Evolutionary conservation across 1,140 invertebrate genomes (phyloP), one percentile per base, ranked within the genome.

Genomic region (Himalopsyche phryganea): DNA sequence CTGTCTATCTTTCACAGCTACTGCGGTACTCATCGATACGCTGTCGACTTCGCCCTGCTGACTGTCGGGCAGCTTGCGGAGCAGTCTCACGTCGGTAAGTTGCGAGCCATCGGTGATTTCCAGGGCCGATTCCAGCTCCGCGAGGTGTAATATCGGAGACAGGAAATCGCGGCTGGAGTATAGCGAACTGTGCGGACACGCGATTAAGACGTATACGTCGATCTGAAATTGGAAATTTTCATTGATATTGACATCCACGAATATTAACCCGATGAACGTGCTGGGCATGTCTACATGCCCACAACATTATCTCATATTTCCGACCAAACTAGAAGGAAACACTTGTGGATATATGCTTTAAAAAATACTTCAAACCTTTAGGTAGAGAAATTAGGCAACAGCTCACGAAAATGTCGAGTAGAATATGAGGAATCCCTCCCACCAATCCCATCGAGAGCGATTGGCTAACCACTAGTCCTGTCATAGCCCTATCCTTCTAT

Each of bases 61-160:
- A 49, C 62, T 60, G 38, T 70, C 66, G 13, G 65, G 59, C 2
- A 51, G 60, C n/a, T 58, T 51, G 62, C 86, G 77, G 23, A 89
- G 66, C 58, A 78, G 80, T 62, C 87, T 90, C 1, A 89, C 76
- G 72, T 90, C 87, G 19, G 80, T 59, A 20, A 72, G 68, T 18
- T 71, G 65, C 54, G 79, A 65, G 61, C 76, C 69, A n/a, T 79
- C 67, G 53, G 78, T 68, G 65, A 74, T 79, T 63, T 90, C 90
- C 38, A 93, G 81, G 2, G 94, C 95, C 28, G 96, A 77, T 77
- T 98, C 95, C 35, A 96, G 78, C 76, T 98, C 95, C 75, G 85
- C 94, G 2, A 94, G 89, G n/a, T 91, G 93, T 1, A 95, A 83
- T 44, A 98, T 84, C 4, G 94, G 93, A 67, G 89, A 90, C 53